Conservation (phyloP, 2,113 vertebrate genomes). For the Pseudorectes ferrugineus region DNA sequence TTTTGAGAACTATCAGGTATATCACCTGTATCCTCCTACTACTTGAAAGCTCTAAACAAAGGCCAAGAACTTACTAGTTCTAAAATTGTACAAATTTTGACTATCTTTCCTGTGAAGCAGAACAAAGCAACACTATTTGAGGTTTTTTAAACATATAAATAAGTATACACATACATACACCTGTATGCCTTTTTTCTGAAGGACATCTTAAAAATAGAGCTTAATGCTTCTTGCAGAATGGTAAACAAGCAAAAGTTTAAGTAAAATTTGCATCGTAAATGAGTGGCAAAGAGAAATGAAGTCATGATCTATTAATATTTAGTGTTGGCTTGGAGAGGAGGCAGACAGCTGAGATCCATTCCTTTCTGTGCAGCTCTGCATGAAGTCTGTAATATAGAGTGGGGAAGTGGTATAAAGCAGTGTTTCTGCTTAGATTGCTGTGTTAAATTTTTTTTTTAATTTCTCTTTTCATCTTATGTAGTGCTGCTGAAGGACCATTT, state of each 20-base stretch:
- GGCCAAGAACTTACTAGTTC: neutral
- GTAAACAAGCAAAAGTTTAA: neutral
- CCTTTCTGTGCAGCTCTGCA: neutral
- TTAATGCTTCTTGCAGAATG: neutral
- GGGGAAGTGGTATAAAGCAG: neutral
- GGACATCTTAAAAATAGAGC: neutral
- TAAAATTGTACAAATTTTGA: neutral
- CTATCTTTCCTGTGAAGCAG: neutral
- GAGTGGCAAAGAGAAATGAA: neutral
- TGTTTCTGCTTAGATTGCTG: neutral
- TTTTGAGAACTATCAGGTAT: neutral
- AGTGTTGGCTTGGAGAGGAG: neutral
- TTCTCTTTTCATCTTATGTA: conserved; percentile 44
- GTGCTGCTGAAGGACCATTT: conserved; percentile 73
- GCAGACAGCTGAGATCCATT: neutral
- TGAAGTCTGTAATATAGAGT: neutral
- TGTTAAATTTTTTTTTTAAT: neutral
- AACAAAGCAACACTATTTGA: neutral
- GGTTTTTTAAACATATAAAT: neutral
- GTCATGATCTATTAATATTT: neutral
- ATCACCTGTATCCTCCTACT: neutral
- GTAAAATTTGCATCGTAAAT: neutral
- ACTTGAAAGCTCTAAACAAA: neutral
- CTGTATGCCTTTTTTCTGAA: neutral
- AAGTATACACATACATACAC: rapidly evolving